phyloP scores from a whole-genome alignment of 2,113 vertebrate genomes.

The Bufo gargarizans region DNA sequence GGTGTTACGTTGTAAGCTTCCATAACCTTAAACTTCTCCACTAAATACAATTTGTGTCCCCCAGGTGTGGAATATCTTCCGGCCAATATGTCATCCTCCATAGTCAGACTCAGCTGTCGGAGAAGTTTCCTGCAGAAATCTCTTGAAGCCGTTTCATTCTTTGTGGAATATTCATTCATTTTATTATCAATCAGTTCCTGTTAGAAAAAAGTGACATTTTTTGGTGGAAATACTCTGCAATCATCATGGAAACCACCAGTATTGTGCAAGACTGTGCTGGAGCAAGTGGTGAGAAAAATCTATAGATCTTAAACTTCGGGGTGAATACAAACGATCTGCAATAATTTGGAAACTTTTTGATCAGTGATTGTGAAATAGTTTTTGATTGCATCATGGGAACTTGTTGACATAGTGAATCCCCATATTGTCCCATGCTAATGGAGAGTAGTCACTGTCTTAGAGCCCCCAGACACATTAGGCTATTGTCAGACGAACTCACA shows the following conservation, averaged over 20 bases:
- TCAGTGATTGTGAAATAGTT: background rate
- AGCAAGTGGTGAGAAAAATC: too few species aligned
- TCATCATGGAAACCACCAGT: background rate
- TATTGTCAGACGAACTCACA: too few species aligned
- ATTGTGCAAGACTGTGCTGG: background rate
- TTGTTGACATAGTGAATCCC: background rate
- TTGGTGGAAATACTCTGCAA: too few species aligned
- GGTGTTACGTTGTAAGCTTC: background rate
- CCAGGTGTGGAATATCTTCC: constrained; percentile 17
- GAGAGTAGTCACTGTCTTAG: background rate
- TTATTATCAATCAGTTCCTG: background rate
- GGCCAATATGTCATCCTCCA: background rate
- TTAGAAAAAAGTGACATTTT: background rate
- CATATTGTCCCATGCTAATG: background rate
- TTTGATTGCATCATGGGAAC: background rate
- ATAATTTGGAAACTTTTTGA: background rate
- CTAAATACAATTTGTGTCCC: constrained; percentile 15
- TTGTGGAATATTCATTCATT: background rate
- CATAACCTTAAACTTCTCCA: background rate
- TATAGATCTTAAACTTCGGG: background rate
- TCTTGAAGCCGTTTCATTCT: constrained; percentile 15
- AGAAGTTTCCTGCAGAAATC: background rate
- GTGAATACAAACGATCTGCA: too few species aligned
- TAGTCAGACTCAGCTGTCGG: background rate
- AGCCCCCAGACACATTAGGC: too few species aligned